A percentile compares a stretch with the other conserved stretches of the same genome.
Evolutionary conservation across 2,888 invertebrate genomes (phyloP).

Genomic region (Scaptomyza reducta): DNA sequence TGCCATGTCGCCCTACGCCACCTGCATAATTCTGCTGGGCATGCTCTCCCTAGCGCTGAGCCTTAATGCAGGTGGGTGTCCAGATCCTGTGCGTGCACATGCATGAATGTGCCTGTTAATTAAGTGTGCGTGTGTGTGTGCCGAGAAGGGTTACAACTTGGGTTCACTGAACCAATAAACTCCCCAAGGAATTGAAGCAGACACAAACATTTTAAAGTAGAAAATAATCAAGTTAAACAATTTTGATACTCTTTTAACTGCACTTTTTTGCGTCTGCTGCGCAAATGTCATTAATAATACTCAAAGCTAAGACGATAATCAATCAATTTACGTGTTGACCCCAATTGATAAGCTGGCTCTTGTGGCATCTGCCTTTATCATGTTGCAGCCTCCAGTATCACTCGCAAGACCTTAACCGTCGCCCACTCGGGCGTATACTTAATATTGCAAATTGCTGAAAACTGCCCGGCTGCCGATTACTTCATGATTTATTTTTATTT

Average conservation of each 20-base stretch:
- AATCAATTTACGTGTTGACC: slow-evolving; percentile 44
- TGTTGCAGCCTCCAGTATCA: slow-evolving; percentile 40
- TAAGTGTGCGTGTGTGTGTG: slow-evolving; percentile 48
- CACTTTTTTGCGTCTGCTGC: neutral
- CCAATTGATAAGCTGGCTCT: slow-evolving; percentile 34
- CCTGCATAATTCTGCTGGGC: slow-evolving; percentile 55
- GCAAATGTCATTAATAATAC: slow-evolving; percentile 7
- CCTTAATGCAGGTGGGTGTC: slow-evolving; percentile 73
- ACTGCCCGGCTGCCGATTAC: slow-evolving; percentile 38
- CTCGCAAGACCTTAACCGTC: slow-evolving; percentile 13
- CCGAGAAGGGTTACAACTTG: slow-evolving; percentile 12
- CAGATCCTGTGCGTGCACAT: slow-evolving; percentile 40
- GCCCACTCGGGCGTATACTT: slow-evolving; percentile 55
- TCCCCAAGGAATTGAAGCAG: neutral
- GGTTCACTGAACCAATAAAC: slow-evolving; percentile 66
- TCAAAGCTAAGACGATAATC: slow-evolving; percentile 25
- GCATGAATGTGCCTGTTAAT: slow-evolving; percentile 58
- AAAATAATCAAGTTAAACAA: no score
- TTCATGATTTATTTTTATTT: slow-evolving; percentile 74
- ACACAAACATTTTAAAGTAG: neutral
- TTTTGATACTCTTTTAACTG: neutral
- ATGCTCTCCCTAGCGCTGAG: slow-evolving; percentile 61
- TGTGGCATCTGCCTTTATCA: slow-evolving; percentile 27
- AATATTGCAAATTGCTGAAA: slow-evolving; percentile 33
- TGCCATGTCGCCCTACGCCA: slow-evolving; percentile 60